A percentile compares a stretch with the other conserved stretches of the same genome.
Conservation (phyloP, 2,797 vertebrate genomes). For the Sorex maritimensis region DNA sequence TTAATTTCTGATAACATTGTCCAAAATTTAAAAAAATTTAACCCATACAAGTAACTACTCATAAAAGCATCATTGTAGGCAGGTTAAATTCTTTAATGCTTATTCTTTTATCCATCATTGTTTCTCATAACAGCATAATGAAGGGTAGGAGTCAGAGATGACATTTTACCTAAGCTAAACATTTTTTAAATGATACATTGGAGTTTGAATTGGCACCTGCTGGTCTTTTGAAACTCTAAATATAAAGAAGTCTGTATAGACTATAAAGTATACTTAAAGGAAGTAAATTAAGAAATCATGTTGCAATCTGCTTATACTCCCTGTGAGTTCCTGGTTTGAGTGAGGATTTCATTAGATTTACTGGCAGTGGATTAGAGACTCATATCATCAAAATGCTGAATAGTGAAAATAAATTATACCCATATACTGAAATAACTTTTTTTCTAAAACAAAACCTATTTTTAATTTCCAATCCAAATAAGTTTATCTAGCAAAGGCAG, state of each 20-base stretch:
- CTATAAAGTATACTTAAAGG: conserved; percentile 17
- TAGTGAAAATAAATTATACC: background rate
- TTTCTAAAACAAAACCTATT: conserved; percentile 47
- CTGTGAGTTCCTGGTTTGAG: background rate
- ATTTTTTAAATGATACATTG: background rate
- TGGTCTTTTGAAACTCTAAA: background rate
- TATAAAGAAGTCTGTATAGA: background rate
- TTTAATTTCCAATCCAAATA: conserved; percentile 51
- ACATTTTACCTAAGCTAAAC: background rate
- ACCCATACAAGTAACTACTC: background rate
- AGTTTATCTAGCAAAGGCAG: conserved; percentile 25
- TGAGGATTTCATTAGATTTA: background rate
- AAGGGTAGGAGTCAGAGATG: background rate
- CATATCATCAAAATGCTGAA: background rate
- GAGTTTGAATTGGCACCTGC: background rate
- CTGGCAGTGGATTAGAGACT: background rate
- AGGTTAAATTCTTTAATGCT: conserved; percentile 33
- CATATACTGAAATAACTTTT: conserved; percentile 14
- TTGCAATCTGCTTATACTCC: background rate
- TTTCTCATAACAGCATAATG: background rate
- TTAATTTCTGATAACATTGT: conserved; percentile 34
- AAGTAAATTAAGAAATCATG: background rate
- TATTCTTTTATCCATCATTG: background rate
- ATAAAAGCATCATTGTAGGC: background rate
- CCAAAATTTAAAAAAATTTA: conserved; percentile 18